A percentile compares a stretch with the other conserved stretches of the same genome.
These are phyloP conservation scores for Papilio machaon DNA, from an alignment of 1,140 invertebrate genomes.

Conservation along the genomic window DNA sequence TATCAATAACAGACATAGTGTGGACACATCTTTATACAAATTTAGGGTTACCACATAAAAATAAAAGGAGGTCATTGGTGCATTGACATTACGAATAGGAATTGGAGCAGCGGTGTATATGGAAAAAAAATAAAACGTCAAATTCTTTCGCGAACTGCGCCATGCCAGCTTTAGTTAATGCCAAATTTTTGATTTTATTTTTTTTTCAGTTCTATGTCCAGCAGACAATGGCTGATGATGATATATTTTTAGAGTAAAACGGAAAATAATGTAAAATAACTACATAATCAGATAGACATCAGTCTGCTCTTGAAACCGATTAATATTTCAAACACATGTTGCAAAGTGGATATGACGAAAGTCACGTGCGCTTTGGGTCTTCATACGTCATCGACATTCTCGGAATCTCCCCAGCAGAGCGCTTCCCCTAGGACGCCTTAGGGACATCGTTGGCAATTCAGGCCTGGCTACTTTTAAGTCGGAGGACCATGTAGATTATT, in stretches of 20 bases:
- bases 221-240: no score
- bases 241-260: not conserved
- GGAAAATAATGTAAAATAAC: not conserved
- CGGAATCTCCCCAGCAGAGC: constrained; percentile 34
- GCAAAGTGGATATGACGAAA: constrained; percentile 35
- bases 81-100: constrained; percentile 26
- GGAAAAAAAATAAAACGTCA: not conserved
- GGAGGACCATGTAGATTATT: no score
- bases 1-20: not conserved
- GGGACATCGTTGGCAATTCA: not conserved
- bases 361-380: constrained; percentile 32
- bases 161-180: not conserved
- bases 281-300: not conserved
- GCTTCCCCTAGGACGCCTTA: no score
- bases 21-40: constrained; percentile 7
- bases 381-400: constrained; percentile 36
- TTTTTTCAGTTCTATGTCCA: no score
- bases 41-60: constrained; percentile 12
- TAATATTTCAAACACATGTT: constrained; percentile 40
- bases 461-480: no score
- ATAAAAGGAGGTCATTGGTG: constrained; percentile 8
- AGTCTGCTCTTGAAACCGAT: constrained; percentile 28
- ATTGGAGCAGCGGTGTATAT: not conserved
- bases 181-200: not conserved
- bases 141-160: not conserved